phyloP scores from a whole-genome alignment of 1,140 invertebrate species.

The Varroa destructor region DNA sequence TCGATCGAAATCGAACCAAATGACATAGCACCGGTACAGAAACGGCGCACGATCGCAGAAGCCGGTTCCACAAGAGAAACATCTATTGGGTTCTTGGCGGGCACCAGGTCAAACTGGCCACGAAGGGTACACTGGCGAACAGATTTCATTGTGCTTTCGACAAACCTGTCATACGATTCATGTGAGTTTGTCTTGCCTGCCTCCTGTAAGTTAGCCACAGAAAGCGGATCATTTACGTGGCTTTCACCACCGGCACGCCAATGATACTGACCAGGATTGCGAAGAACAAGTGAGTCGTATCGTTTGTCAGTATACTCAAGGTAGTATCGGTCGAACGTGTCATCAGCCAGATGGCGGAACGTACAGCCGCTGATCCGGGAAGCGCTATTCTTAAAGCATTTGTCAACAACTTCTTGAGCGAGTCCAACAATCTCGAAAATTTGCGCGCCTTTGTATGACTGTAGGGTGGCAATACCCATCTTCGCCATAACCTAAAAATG shows the following conservation, averaged over 20 bases:
- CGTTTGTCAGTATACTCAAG: slow-evolving; percentile 53
- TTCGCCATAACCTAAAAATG: slow-evolving; percentile 76
- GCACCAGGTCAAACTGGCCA: slow-evolving; percentile 75
- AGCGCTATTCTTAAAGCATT: slow-evolving; percentile 87
- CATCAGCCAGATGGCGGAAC: slow-evolving; percentile 73
- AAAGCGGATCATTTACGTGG: slow-evolving; percentile 89
- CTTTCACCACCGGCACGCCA: slow-evolving; percentile 94
- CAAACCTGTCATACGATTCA: slow-evolving; percentile 72
- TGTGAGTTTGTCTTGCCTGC: slow-evolving; percentile 66
- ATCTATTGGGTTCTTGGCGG: slow-evolving; percentile 55
- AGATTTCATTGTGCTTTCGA: slow-evolving; percentile 72
- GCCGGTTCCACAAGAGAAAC: slow-evolving; percentile 78
- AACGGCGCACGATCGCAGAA: slow-evolving; percentile 86
- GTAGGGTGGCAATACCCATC: slow-evolving; percentile 97
- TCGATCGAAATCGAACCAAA: slow-evolving; percentile 86
- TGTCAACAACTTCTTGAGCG: slow-evolving; percentile 76
- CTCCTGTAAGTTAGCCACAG: slow-evolving; percentile 84
- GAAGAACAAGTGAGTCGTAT: slow-evolving; percentile 49
- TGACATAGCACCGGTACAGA: slow-evolving; percentile 66
- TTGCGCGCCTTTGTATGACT: slow-evolving; percentile 98
- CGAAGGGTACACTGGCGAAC: slow-evolving; percentile 72
- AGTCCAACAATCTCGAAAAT: slow-evolving; percentile 98
- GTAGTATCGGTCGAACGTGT: slow-evolving; percentile 68
- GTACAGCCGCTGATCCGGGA: slow-evolving; percentile 86
- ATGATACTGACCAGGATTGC: slow-evolving; percentile 87